Evolutionary conservation across 2,797 vertebrate genomes (phyloP), one percentile per base, ranked within the genome.

Genomic region (Enteromius thamalakanensis): DNA sequence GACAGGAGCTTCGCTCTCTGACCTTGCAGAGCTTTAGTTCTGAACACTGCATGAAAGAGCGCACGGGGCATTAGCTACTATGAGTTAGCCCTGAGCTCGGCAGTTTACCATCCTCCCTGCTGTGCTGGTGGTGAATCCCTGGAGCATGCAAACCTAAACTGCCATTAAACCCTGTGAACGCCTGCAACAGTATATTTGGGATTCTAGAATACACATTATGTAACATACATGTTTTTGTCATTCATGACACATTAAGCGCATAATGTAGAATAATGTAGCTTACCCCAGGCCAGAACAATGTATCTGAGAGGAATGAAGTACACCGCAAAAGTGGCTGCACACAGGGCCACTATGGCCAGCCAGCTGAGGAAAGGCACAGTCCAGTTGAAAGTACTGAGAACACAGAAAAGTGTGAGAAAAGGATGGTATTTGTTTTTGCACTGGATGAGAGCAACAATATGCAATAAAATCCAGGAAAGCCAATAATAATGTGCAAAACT

Each of bases 341-440:
- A 96, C 4, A 99, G 93, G 71, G 95, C 95, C 87, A 96, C 93
- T 8, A 99, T 97, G 78, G 96, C 96, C 93, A 99, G 92, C 96
- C 97, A 99, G 93, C 97, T 98, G 92, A 99, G 94, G 93, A 99
- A 99, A 87, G 97, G 97, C 91, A 98, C 96, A 11, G 97, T 99
- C 98, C 98, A 99, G 93, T 97, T 99, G 94, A 98, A 98, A 34
- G 96, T 98, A 91, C 98, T 99, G 90, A 58, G 90, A 76, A 67
- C n/a, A 68, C 21, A 70, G 15, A 84, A 60, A 82, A n/a, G 1
- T 1, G 6, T 34, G 1, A 37, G 32, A 37, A 64, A 64, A n/a
- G 12, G 11, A 75, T 37, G 32, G n/a, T 75, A 55, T 51, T 32
- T 72, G 14, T 26, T 51, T 42, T 32, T 65, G 26, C 11, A n/a